Base-by-base conservation (phyloP, 2,888 invertebrate genomes). In the Melieria crassipennis region DNA sequence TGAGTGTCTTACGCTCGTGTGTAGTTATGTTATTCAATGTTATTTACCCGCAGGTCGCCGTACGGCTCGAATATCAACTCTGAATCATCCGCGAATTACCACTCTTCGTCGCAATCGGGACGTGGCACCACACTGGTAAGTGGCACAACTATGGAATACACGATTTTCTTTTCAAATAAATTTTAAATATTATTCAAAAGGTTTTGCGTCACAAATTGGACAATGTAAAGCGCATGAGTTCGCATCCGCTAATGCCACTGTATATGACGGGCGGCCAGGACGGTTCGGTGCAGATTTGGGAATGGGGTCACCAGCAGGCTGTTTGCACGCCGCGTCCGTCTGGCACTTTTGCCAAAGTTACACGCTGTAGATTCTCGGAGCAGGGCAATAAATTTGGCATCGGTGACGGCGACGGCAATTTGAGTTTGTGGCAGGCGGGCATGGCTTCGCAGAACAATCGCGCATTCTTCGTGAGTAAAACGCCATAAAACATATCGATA, bases 371-470 rank as follows among this genome's bases (percentile, higher is more conserved):
- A 72, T 98, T 98, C 89, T 96, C 96, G 62, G 94, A 96, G 83
- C 97, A 98, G 87, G 98, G 98, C 72, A 98, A 98, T 88, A 99
- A 99, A 88, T 98, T 99, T 87, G 99, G 99, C 48, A 98, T 98
- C 2, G 96, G 96, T 42, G 99, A 99, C 88, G 95, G 96, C 0
- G 99, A 99, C 86, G 99, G 99, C 30, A 95, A 96, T 85, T 89
- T 99, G 30, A 97, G 97, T 80, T 89, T 99, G 81, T 99, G 97
- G 93, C 97, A 97, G 89, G 93, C 97, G 74, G 93, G 93, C 60
- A 90, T 94, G 74, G 91, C 94, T 76, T 90, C 92, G 58, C 91
- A 92, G 78, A 91, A 92, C 60, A 91, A 91, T 73, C 88, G 94
- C 75, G 95, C 96, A 0, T 96, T 95, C 89, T 96, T 95, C 88